Evolutionary conservation across 2,113 vertebrate genomes (phyloP), one percentile per base, ranked within the genome.

Genomic region (Cathartes aura): DNA sequence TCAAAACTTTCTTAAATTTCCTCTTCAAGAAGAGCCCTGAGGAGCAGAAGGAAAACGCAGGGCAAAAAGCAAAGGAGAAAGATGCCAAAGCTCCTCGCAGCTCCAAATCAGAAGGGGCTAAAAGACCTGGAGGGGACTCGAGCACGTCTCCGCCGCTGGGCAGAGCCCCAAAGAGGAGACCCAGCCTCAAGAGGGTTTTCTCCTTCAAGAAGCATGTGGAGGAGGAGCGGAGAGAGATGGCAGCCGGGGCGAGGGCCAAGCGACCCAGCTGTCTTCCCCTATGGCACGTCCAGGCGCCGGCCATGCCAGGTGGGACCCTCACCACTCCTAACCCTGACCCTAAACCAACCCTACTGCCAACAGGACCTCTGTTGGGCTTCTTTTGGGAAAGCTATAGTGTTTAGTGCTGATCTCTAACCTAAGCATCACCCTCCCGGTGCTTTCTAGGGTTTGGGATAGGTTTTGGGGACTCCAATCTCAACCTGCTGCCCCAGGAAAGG

Each of bases 1-100:
- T 98, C 64, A 99, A 99, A 95, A 95, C 17, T 3, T 1, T 99
- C 11, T 3, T 99, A 12, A 98, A 92, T 55, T 66, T 99, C 29
- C 95, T 99, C 80, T 87, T 98, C 43, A 98, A 79, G 89, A 98
- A 83, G 34, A 96, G 75, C 26, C 55, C 45, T 1, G 99, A 99
- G 52, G 99, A 99, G 9, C 97, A 98, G 70, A 98, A 97, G 20
- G 98, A 99, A 34, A 96, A 89, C 3, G 13, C 75, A 22, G 63
- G 50, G 63, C 98, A 80, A 55, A 99, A 96, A 88, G 59, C 47
- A 3, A 98, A 98, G 59, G 98, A 98, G 22, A 98, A 97, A 60
- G 98, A 98, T 6, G 94, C 95, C 15, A 88, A 45, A 87, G 21
- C 22, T 20, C 8, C 66, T 20, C 92, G 87, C 24, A 6, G 42